Percentiles rank a stretch among this genome's conserved stretches.
These are phyloP conservation scores for Tribolium madens DNA, from an alignment of 1,140 invertebrate species.

Conservation along the genomic window DNA sequence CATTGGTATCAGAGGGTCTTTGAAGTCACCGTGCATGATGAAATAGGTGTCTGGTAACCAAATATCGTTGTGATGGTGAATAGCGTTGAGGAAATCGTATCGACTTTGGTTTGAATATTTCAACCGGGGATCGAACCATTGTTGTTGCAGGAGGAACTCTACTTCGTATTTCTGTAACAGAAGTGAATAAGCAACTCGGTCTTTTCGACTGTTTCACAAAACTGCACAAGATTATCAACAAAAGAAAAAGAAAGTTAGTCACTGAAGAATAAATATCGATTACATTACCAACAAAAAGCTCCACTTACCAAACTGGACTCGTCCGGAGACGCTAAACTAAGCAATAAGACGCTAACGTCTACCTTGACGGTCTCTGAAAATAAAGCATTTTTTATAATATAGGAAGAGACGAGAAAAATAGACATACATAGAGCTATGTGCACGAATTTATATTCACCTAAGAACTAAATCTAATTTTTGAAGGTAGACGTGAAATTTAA, in stretches of 20 bases:
- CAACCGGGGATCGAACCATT: slow-evolving; percentile 90
- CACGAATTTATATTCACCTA: not conserved
- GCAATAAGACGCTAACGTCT: slow-evolving; percentile 91
- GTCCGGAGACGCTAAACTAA: slow-evolving; percentile 93
- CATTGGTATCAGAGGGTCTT: slow-evolving; percentile 90
- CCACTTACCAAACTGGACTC: slow-evolving; percentile 92
- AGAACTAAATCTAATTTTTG: slow-evolving; percentile 13
- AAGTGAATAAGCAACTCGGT: not conserved
- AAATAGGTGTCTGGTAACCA: slow-evolving; percentile 95
- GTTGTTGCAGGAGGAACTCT: slow-evolving; percentile 90
- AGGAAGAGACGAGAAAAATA: not conserved
- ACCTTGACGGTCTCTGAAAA: slow-evolving; percentile 88
- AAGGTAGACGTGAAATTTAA: slow-evolving; percentile 1
- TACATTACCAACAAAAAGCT: not conserved
- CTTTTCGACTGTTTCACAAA: not conserved
- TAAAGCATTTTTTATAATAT: slow-evolving; percentile 52
- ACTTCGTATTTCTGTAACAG: slow-evolving; percentile 91
- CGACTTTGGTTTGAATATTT: slow-evolving; percentile 86
- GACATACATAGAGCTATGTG: slow-evolving; percentile 1
- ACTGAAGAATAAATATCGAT: not conserved
- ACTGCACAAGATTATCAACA: not conserved
- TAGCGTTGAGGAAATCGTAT: slow-evolving; percentile 89
- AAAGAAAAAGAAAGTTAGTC: not conserved
- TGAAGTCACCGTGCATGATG: slow-evolving; percentile 95
- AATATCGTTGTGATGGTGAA: slow-evolving; percentile 89